phyloP scores from a whole-genome alignment of 2,888 invertebrate genomes.

The Trissolcus japonicus region DNA sequence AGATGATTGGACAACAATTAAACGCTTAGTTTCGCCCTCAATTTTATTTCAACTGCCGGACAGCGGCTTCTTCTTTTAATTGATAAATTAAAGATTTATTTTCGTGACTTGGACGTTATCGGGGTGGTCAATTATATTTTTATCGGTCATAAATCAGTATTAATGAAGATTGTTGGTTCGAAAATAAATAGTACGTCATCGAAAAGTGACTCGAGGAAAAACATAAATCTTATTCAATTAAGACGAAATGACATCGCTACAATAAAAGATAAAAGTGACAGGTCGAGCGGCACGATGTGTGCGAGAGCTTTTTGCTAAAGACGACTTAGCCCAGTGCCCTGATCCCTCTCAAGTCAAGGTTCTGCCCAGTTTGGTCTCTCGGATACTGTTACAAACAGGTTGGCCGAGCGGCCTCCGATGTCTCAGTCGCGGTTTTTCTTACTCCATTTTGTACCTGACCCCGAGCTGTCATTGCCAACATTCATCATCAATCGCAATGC shows the following conservation, averaged over 20 bases:
- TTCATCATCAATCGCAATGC: constrained; percentile 11
- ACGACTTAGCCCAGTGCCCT: constrained; percentile 46
- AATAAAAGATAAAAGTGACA: constrained; percentile 33
- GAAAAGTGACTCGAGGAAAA: no score
- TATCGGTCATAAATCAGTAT: no score
- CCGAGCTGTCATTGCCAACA: constrained; percentile 19
- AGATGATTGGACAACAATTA: neutral
- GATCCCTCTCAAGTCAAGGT: constrained; percentile 41
- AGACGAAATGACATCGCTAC: constrained; percentile 9
- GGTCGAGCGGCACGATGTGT: constrained; percentile 6
- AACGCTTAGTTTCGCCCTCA: no score
- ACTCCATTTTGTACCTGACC: constrained; percentile 20
- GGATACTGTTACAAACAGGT: constrained; percentile 52
- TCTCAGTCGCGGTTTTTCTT: constrained; percentile 25
- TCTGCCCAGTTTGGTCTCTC: constrained; percentile 20
- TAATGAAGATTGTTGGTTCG: no score
- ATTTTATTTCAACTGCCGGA: no score
- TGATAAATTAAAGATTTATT: no score
- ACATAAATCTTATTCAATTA: constrained; percentile 1
- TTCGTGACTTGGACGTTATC: no score
- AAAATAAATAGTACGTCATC: no score
- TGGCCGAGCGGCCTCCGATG: constrained; percentile 11
- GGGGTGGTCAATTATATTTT: no score
- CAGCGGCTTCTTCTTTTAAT: no score
- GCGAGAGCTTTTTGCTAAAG: constrained; percentile 27